phyloP scores from a whole-genome alignment of 2,113 vertebrate species.

The Lepisosteus osseus region DNA sequence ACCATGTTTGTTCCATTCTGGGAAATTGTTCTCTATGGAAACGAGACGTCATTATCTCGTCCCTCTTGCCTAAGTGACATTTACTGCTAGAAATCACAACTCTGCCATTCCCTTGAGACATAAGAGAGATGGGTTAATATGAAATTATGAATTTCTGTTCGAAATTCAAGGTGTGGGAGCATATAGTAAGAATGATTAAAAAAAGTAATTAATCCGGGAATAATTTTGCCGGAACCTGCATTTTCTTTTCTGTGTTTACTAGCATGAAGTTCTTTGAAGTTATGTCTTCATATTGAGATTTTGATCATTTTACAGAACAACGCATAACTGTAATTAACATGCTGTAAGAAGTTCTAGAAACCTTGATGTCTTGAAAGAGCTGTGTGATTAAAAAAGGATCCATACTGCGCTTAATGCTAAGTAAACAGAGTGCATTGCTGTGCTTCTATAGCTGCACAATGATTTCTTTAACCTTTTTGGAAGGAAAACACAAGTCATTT shows the following conservation, averaged over 20 bases:
- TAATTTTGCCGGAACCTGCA: no score
- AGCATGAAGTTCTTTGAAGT: no score
- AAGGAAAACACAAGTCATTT: no score
- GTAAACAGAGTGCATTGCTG: no score
- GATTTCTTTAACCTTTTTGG: neutral
- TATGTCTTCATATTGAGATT: no score
- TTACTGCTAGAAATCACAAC: slow-evolving; percentile 57
- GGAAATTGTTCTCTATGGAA: slow-evolving; percentile 64
- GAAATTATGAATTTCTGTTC: slow-evolving; percentile 32
- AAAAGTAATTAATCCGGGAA: neutral
- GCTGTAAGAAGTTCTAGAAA: neutral
- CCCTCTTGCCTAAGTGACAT: slow-evolving; percentile 65
- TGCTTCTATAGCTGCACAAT: neutral
- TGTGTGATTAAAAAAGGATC: no score
- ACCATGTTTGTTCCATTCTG: slow-evolving; percentile 64
- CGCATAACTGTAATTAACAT: neutral
- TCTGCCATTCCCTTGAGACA: slow-evolving; percentile 36
- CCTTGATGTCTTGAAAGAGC: neutral
- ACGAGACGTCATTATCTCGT: slow-evolving; percentile 69
- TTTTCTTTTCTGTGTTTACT: no score
- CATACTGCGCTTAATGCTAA: no score
- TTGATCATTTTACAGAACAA: no score
- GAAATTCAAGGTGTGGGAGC: neutral
- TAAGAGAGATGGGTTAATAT: slow-evolving; percentile 26
- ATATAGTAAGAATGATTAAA: neutral